Base-by-base conservation (phyloP, 2,113 vertebrate species). In the Halichoerus grypus region DNA sequence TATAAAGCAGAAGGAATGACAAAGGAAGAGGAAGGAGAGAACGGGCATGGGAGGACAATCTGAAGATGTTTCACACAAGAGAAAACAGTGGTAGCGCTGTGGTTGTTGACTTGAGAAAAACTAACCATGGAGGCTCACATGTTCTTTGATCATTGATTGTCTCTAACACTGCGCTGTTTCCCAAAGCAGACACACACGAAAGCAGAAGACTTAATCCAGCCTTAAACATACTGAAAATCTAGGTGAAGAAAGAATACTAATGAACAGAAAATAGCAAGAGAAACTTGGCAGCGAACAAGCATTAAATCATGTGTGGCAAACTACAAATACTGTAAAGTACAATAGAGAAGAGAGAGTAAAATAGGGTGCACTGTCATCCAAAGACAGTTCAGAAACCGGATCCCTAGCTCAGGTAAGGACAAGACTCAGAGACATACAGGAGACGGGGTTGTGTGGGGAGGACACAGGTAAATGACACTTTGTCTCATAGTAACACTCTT, bases 61-160 rank as follows among this genome's bases (percentile, higher is more conserved):
- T 46, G 5, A 19, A 92, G 16, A 26, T 6, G 4, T 31, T 79
- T 8, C 42, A 28, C 15, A 10, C 1, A 72, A 81, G 7, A 74
- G 16, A 49, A 72, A 53, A n/a, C 0, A 4, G 42, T 31, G 11
- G 8, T 12, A 31, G 51, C 14, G 9, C 7, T 51, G 1, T 5
- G 3, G 4, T 39, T 28, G 39, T 46, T 72, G 59, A 85, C 18
- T 53, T 80, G 12, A 24, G 39, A 77, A 31, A 21, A 51, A 77
- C 5, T 65, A 33, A 85, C 28, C 9, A 19, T 22, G 28, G 69
- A 42, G 4, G 16, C 8, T 4, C 1, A 0, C 4, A 0, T 5
- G 4, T 16, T 36, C 28, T 86, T 36, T 39, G 49, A 53, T 1
- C 31, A 42, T n/a, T 42, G 33, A 16, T 19, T 42, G 19, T 55